Conservation (phyloP, 1,140 invertebrate genomes). For the Pinna nobilis region DNA sequence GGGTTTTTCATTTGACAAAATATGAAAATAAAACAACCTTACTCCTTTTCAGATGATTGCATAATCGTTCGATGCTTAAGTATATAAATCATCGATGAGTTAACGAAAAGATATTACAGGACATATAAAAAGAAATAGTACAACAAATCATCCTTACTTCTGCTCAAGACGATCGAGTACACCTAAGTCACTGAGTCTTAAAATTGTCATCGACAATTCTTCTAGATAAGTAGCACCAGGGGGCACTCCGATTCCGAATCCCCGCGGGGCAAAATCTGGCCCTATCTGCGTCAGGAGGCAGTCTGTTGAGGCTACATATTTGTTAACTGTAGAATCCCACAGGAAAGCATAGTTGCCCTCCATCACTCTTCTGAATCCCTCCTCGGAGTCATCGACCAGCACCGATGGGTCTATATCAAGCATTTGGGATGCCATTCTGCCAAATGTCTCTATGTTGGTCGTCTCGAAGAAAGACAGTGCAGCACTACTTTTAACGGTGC, state of each 20-base stretch:
- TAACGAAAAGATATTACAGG: too few relatives aligned
- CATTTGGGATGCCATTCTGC: conserved; percentile 91
- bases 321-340: conserved; percentile 50
- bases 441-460: conserved; percentile 95
- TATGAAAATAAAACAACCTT: too few relatives aligned
- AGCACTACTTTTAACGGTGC: conserved; percentile 63
- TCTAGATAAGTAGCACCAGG: conserved; percentile 91
- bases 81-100: too few relatives aligned
- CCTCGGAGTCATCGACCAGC: conserved; percentile 52
- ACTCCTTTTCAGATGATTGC: too few relatives aligned
- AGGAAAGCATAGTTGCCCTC: conserved; percentile 54
- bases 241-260: conserved; percentile 36
- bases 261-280: conserved; percentile 42
- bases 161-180: conserved; percentile 85
- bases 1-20: too few relatives aligned
- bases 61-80: too few relatives aligned
- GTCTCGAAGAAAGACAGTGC: conserved; percentile 78
- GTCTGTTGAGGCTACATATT: conserved; percentile 41
- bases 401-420: conserved; percentile 53
- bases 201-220: conserved; percentile 92
- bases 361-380: conserved; percentile 53
- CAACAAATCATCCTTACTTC: conserved; percentile 30
- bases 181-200: conserved; percentile 94
- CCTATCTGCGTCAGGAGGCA: conserved; percentile 46
- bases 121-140: too few relatives aligned